Percentiles rank a stretch among this genome's conserved stretches.
Evolutionary conservation across 1,140 invertebrate species (phyloP).

Genomic region (Drosophila pseudoananassae): DNA sequence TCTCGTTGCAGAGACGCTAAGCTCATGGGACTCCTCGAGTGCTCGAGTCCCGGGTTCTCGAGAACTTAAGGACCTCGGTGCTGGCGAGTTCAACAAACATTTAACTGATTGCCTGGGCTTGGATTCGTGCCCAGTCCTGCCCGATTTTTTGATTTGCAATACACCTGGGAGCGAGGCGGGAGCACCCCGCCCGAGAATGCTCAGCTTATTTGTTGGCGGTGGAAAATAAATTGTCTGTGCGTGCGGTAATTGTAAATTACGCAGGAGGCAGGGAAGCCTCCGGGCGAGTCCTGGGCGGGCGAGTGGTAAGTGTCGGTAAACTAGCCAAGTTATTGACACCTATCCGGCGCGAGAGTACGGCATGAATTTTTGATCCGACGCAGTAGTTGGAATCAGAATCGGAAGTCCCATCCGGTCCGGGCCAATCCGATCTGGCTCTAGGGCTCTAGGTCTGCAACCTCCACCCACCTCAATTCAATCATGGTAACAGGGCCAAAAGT

Average conservation of each 20-base stretch:
- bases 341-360: slow-evolving; percentile 26
- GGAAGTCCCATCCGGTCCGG: not conserved
- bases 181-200: slow-evolving; percentile 35
- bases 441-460: too few relatives aligned
- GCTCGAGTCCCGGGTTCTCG: slow-evolving; percentile 21
- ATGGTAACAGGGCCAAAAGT: slow-evolving; percentile 32
- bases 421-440: not conserved
- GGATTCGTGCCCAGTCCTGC: slow-evolving; percentile 50
- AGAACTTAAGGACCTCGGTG: slow-evolving; percentile 46
- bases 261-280: not conserved
- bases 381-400: slow-evolving; percentile 18
- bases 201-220: slow-evolving; percentile 71
- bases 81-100: slow-evolving; percentile 82
- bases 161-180: slow-evolving; percentile 73
- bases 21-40: slow-evolving; percentile 45
- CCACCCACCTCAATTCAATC: slow-evolving; percentile 45
- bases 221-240: slow-evolving; percentile 84
- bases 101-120: slow-evolving; percentile 84
- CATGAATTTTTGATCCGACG: slow-evolving; percentile 68
- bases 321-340: slow-evolving; percentile 73
- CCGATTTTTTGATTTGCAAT: slow-evolving; percentile 84
- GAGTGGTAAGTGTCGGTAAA: slow-evolving; percentile 39
- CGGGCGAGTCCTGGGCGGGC: not conserved
- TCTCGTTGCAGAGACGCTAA: slow-evolving; percentile 7
- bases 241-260: slow-evolving; percentile 84